Conservation (phyloP, 1,140 invertebrate genomes). For the Zaprionus nigranus region DNA sequence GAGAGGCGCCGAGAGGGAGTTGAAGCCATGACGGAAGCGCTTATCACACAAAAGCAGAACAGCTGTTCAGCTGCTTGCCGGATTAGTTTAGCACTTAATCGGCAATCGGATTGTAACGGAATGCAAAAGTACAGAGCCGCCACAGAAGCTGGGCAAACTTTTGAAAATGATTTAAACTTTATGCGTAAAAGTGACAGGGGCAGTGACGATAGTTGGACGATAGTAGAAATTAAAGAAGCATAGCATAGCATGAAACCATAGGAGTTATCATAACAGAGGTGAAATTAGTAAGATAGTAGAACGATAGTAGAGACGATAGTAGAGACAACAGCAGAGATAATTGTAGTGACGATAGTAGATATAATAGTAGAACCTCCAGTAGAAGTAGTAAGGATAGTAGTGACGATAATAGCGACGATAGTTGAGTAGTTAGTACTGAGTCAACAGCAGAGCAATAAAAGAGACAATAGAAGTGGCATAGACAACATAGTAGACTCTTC, state of each 20-base stretch:
- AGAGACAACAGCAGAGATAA: neutral
- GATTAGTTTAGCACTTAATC: constrained; percentile 7
- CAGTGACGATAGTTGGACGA: no score
- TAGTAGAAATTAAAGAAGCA: no score
- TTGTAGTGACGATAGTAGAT: no score
- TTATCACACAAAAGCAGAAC: neutral
- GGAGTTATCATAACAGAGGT: no score
- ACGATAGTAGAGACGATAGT: neutral
- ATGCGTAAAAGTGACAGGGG: no score
- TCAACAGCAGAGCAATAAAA: no score
- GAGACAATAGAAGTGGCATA: neutral
- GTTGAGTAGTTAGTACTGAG: no score
- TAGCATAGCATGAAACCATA: no score
- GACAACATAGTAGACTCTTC: no score
- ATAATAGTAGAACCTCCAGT: no score
- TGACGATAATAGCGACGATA: no score
- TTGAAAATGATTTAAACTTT: neutral
- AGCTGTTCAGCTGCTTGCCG: neutral
- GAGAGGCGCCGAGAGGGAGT: neutral
- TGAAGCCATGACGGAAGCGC: neutral
- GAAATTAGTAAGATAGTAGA: neutral
- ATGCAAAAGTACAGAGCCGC: neutral
- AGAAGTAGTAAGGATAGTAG: no score
- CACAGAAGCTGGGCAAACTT: neutral
- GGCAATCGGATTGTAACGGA: neutral